These are phyloP conservation scores for Tarsius wallacei DNA, from an alignment of 2,797 vertebrate genomes.

Conservation along the genomic window DNA sequence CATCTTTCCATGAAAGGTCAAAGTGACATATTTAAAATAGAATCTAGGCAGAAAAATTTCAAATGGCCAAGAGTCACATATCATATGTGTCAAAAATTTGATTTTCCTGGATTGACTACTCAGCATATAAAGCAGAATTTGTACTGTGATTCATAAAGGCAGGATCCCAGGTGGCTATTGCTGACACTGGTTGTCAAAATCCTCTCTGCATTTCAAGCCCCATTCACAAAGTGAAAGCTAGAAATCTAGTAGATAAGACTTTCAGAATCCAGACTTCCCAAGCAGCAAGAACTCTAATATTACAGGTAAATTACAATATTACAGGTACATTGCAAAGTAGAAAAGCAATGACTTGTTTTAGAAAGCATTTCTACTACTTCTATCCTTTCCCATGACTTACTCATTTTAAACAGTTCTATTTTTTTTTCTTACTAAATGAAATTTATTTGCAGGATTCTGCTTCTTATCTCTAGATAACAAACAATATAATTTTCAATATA, in stretches of 20 bases:
- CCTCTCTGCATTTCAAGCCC: constrained; percentile 73
- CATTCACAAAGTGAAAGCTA: constrained; percentile 69
- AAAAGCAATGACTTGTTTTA: neutral
- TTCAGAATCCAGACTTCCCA: constrained; percentile 65
- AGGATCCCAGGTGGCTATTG: constrained; percentile 77
- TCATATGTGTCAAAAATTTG: constrained; percentile 54
- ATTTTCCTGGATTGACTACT: constrained; percentile 66
- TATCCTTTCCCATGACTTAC: neutral
- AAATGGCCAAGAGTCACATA: neutral
- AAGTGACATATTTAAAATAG: constrained; percentile 47
- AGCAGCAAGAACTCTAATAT: constrained; percentile 71
- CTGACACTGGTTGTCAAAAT: constrained; percentile 78
- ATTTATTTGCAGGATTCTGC: constrained; percentile 11
- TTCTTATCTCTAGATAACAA: neutral
- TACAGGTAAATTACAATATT: constrained; percentile 61
- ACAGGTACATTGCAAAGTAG: neutral
- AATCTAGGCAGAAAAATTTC: neutral
- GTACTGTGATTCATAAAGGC: constrained; percentile 74
- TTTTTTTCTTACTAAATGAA: constrained; percentile 16
- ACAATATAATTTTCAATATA: neutral
- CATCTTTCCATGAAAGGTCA: constrained; percentile 9
- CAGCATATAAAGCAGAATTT: constrained; percentile 71
- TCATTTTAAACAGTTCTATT: neutral
- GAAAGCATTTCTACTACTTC: neutral
- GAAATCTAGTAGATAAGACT: constrained; percentile 18